Evolutionary conservation across 2,113 vertebrate species (phyloP), one percentile per base, ranked within the genome.

Genomic region (Notechis scutatus): DNA sequence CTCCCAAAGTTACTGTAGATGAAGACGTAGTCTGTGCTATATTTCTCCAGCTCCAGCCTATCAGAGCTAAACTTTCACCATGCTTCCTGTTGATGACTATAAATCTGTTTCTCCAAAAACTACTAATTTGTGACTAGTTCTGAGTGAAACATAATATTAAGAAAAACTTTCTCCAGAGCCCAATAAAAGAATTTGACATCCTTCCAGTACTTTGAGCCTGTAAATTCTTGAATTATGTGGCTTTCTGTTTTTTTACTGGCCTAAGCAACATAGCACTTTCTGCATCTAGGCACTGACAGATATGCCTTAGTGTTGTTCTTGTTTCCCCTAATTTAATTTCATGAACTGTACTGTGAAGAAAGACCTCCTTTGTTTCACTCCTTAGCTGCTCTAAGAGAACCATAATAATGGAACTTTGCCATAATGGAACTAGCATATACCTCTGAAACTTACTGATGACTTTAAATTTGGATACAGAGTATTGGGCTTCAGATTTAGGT

Each of bases 211-310:
- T 81, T 50, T 92, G 93, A 94, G 94, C 93, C 56, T 95, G 93
- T 90, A 96, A 96, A 97, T 95, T 94, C 95, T 97, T 93, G 95
- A 97, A 95, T 96, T 95, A 93, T 92, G 69, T 91, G 91, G 92
- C 90, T 92, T 96, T 95, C 95, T 95, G 95, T 96, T 95, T 93
- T 92, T 95, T 94, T 42, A 81, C 91, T 95, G 89, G 91, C 91
- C 92, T 96, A 95, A 96, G 74, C 91, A 29, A 88, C 91, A 88
- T 95, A 94, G 52, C 57, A 93, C 91, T 95, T 92, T 94, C 93
- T 93, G 91, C 57, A 96, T 97, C 96, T 92, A 93, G 93, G 96
- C 96, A 96, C 89, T 96, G 95, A 93, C 91, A 95, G 93, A 89
- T 59, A 45, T 95, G 91, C 90, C 69, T 95, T 94, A 92, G 26